Percentiles rank a stretch among this genome's conserved stretches.
Conservation (phyloP, 2,797 vertebrate species). For the Kryptolebias ocellatus region DNA sequence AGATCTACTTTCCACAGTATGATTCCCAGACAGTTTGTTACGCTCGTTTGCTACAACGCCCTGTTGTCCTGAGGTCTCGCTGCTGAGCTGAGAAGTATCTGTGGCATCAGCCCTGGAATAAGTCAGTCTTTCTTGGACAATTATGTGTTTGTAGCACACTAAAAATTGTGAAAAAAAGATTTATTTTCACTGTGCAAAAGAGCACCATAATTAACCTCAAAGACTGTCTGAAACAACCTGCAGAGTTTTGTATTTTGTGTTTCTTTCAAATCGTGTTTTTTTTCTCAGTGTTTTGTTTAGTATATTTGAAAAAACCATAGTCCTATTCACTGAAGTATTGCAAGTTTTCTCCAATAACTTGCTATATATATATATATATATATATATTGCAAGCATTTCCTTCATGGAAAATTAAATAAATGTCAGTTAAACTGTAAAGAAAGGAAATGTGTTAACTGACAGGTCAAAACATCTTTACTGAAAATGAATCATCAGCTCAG, state of each 20-base stretch:
- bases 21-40: conserved; percentile 47
- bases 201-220: too few species aligned
- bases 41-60: conserved; percentile 24
- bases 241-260: not conserved
- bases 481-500: too few species aligned
- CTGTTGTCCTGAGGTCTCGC: conserved; percentile 18
- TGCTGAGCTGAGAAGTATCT: conserved; percentile 58
- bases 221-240: not conserved
- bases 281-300: not conserved
- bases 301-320: not conserved
- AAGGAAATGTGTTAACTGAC: too few species aligned
- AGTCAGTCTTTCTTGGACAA: not conserved
- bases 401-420: too few species aligned
- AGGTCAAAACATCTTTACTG: too few species aligned
- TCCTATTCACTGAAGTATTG: too few species aligned
- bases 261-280: not conserved
- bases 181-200: not conserved
- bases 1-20: conserved; percentile 46
- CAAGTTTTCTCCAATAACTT: too few species aligned
- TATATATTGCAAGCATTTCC: too few species aligned
- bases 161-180: not conserved
- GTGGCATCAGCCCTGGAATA: not conserved
- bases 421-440: too few species aligned
- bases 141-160: not conserved
- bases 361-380: too few species aligned